Base-by-base conservation (phyloP, 2,888 invertebrate genomes). In the Netelia fuscicornis region DNA sequence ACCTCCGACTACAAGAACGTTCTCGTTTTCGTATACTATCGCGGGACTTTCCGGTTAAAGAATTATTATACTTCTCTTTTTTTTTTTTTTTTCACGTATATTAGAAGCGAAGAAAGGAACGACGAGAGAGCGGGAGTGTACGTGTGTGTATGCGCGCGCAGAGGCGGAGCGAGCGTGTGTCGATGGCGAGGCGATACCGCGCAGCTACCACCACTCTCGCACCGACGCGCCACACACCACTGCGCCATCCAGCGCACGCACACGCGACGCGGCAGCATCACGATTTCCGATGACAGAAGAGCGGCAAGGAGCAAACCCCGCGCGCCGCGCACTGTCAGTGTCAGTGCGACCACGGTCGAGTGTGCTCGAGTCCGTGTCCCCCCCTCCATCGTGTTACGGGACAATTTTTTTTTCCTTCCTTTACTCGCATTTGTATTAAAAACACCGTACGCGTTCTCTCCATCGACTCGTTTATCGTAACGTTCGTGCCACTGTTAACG, bases 231-330 rank as follows among this genome's bases (percentile, higher is more conserved):
- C 37, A 37, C 37, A 37, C 37, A 37, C 37, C 75, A 64, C 23
- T 37, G 42, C 83, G 71, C 79, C 71, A 30, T 11, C 68, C 44
- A 30, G 30, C 17, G 62, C 62, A 62, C 17, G 62, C 62, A 62
- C 58, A 54, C 74, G 74, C 48, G 52, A 71, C 60, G 67, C 68
- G 54, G 56, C 85, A 81, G 82, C 81, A 81, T 72, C 76, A 60
- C 91, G 92, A 91, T 91, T 90, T 90, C 85, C 90, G 90, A 91
- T 91, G 92, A 92, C 91, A 92, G 92, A 89, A 91, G 65, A 72
- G 70, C 68, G 70, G 71, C 74, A 74, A 74, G n/a, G 62, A 74
- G 62, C 37, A 62, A 74, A 74, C 3, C 37, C 58, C 76, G 76
- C 60, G 48, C 62, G 74, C 67, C 62, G 74, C 67, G 70, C 90